Base-by-base conservation (phyloP, 1,140 invertebrate species). In the Chelonus insularis region DNA sequence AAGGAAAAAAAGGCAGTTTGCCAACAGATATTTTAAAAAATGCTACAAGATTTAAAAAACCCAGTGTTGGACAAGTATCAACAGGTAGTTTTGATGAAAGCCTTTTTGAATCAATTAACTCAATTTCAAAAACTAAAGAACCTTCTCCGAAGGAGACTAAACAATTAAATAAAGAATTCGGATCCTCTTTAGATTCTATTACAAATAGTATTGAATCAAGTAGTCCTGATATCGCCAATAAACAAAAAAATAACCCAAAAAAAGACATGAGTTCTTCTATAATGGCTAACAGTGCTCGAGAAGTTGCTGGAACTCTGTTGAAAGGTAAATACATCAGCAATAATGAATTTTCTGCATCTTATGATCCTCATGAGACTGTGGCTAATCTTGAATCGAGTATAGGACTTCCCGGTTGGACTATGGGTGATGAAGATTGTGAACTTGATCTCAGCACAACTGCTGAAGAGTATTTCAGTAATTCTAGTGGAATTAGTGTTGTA, bases 381-480 rank as follows among this genome's bases (percentile, higher is more conserved):
- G 73, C 71, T 2, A 78, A 70, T 41, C 79, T 74, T 16, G 79
- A 81, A n/a, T 65, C 71, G 0, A 76, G 72, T 6, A 67, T 67
- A 0, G 79, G 80, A 29, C 69, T 82, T 23, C 79, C 80, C 0
- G 79, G 78, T 57, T 82, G 80, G 80, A 77, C 74, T n/a, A 74
- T 77, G 77, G 72, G 78, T 20, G 75, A 81, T 20, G 75, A 80
- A 37, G 78, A 80, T 11, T 68, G 55, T 12, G 83, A 84, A 8
- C 61, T 83, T 0, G 86, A 86, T 50, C 73, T 83, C 1, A 86
- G 85, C 2, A 80, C 84, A 18, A 75, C 84, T 0, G 86, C 86
- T 1, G 86, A 87, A 58, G 86, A 87, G 55, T 87, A 86, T 61
- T 87, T 87, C 51, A 79, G 73, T 37, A 79, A 83, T 48, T 76